Conservation (phyloP, 2,797 vertebrate genomes). For the Mergus octosetaceus region DNA sequence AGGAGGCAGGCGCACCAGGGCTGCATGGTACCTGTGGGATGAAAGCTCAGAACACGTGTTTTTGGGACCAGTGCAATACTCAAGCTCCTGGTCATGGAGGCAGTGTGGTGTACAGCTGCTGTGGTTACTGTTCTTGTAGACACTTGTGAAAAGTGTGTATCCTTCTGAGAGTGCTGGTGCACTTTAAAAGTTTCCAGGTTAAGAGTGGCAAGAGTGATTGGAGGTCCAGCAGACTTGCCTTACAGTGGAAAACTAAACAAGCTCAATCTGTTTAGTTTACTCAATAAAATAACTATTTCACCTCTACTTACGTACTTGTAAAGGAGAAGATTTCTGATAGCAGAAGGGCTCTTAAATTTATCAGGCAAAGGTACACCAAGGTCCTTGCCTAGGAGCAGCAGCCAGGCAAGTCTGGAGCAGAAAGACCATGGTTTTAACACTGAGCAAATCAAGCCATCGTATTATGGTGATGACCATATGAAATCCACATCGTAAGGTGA, state of each 20-base stretch:
- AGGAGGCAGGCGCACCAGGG: neutral
- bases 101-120: neutral
- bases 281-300: neutral
- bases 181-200: neutral
- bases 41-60: rapidly evolving
- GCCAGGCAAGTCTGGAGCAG: neutral
- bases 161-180: neutral
- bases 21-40: rapidly evolving
- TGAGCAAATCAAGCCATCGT: neutral
- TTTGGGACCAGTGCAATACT: neutral
- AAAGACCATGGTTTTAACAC: neutral
- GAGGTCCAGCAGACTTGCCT: neutral
- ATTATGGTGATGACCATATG: too few relatives aligned
- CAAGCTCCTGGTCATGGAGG: neutral
- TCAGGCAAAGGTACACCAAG: neutral
- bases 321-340: neutral
- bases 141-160: rapidly evolving
- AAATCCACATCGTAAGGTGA: neutral
- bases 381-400: neutral
- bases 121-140: rapidly evolving
- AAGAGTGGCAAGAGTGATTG: neutral
- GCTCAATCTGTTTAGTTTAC: neutral
- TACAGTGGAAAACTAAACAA: neutral
- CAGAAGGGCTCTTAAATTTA: neutral
- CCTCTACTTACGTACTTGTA: neutral